A percentile compares a stretch with the other conserved stretches of the same genome.
Conservation (phyloP, 2,113 vertebrate species). For the Sinocyclocheilus rhinocerous region DNA sequence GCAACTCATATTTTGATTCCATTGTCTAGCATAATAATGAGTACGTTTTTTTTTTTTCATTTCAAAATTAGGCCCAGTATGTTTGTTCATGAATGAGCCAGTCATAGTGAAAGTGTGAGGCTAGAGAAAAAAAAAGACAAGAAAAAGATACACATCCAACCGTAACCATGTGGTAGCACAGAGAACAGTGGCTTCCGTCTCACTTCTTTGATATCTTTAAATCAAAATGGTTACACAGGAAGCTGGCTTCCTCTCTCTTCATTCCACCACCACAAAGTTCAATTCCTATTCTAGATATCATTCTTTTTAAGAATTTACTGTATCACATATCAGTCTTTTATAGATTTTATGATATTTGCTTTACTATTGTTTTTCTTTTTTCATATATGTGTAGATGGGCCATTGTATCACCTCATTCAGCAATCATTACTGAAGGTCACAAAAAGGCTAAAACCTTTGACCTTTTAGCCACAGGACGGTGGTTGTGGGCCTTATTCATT, state of each 20-base stretch:
- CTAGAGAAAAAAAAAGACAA: slow-evolving; percentile 18
- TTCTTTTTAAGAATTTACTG: slow-evolving; percentile 7
- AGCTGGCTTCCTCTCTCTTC: slow-evolving; percentile 34
- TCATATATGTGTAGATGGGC: neutral
- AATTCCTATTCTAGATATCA: slow-evolving; percentile 2
- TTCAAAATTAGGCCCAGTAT: slow-evolving; percentile 31
- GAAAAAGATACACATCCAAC: slow-evolving; percentile 32
- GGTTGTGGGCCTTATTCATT: no score
- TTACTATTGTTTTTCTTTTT: neutral
- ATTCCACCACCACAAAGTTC: slow-evolving; percentile 8
- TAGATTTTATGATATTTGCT: neutral
- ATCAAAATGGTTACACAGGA: slow-evolving; percentile 48
- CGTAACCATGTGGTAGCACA: slow-evolving; percentile 51
- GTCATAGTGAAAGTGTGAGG: slow-evolving; percentile 55
- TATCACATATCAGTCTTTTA: neutral
- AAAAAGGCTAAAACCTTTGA: neutral
- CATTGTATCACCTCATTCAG: no score
- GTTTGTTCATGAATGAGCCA: slow-evolving; percentile 54
- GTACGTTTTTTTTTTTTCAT: neutral
- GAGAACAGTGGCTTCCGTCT: slow-evolving; percentile 51
- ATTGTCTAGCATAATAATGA: no score
- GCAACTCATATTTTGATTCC: no score
- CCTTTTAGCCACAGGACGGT: neutral
- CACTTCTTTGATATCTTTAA: slow-evolving; percentile 54
- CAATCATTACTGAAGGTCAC: neutral